Base-by-base conservation (phyloP, 2,113 vertebrate species). In the Myrmecobius fasciatus region DNA sequence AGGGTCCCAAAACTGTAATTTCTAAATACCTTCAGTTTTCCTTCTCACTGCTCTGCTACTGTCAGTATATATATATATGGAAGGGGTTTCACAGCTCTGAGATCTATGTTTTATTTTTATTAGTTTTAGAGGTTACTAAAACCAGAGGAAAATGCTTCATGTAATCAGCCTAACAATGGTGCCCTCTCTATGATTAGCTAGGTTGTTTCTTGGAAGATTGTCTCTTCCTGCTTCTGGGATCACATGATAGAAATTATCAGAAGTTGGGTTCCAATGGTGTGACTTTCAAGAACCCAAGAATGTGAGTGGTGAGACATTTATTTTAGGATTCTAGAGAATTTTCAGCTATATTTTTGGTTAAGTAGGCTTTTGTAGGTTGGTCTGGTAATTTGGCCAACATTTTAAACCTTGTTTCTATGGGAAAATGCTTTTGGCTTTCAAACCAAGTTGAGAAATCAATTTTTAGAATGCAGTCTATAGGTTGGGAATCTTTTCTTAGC, bases 401-500 rank as follows among this genome's bases (percentile, higher is more conserved):
- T 92, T 92, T 31, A 28, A 54, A 1, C 91, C 24, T 90, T 56
- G 47, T 31, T 67, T 94, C 36, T 92, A 28, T 94, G 93, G 93
- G 52, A 17, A 92, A 51, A 95, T 96, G 67, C 89, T 46, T 93
- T 94, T 89, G 0, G 51, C 25, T 92, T 93, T 53, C 43, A 91
- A 89, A 89, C 43, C 88, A 25, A n/a, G 22, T 0, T 67, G 31
- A 67, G 56, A 67, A 67, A 67, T 67, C 31, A 36, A 3, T 89
- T 75, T 67, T 89, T 89, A 46, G 36, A 89, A 91, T 75, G 8
- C 6, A 75, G 6, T 83, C 94, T 90, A 31, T 20, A 75, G 88
- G 43, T 94, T 88, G 47, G 10, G 4, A 60, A 54, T 83, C 92
- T 91, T 12, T 51, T 91, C 22, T 90, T 36, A 75, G 43, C 25